A percentile compares a stretch with the other conserved stretches of the same genome.
phyloP scores from a whole-genome alignment of 64 coral and sea anemone genomes.

The Catalaphyllia jardinei region DNA sequence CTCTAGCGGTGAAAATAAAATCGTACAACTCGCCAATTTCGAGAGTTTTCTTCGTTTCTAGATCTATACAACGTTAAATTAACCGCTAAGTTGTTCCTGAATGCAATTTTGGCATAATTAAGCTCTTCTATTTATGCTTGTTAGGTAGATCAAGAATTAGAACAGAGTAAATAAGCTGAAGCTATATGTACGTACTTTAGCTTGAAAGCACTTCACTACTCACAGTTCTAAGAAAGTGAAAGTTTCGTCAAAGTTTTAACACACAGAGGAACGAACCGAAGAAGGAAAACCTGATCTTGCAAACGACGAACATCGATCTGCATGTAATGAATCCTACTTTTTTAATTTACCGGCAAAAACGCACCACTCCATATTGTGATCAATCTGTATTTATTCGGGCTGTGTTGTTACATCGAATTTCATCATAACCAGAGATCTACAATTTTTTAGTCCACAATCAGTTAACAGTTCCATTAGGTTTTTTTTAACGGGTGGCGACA shows the following conservation, averaged over 20 bases:
- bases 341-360: background rate
- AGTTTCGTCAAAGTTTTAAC: too few relatives aligned
- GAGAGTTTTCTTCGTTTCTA: too few relatives aligned
- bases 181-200: too few relatives aligned
- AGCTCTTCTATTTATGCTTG: background rate
- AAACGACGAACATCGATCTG: background rate
- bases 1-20: too few relatives aligned
- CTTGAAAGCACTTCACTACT: too few relatives aligned
- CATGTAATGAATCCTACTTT: background rate
- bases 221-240: too few relatives aligned
- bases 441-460: slow-evolving; percentile 30
- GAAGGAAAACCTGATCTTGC: background rate
- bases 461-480: slow-evolving; percentile 32
- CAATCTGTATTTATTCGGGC: slow-evolving; percentile 42
- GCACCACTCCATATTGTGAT: slow-evolving; percentile 19
- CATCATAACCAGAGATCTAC: slow-evolving; percentile 34
- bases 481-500: slow-evolving; percentile 44
- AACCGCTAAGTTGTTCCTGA: background rate
- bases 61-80: too few relatives aligned
- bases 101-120: background rate
- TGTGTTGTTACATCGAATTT: slow-evolving; percentile 20
- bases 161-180: too few relatives aligned
- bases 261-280: background rate
- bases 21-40: too few relatives aligned
- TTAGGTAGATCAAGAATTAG: too few relatives aligned